Percentiles rank a stretch among this genome's conserved stretches.
phyloP scores from a whole-genome alignment of 1,140 invertebrate species.

The Antheraea mylitta region DNA sequence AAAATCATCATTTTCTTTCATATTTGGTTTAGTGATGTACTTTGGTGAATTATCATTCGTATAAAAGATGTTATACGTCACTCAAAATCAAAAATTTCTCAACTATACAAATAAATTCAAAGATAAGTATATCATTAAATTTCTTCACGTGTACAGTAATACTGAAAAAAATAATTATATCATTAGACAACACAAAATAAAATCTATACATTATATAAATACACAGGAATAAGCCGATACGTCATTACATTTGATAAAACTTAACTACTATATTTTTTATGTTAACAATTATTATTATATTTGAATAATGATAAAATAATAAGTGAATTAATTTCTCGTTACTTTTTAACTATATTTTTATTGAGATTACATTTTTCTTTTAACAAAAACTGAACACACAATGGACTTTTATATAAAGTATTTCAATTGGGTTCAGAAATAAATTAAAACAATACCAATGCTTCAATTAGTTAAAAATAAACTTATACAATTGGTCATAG shows the following conservation, averaged over 20 bases:
- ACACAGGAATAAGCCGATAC: not conserved
- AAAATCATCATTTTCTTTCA: not conserved
- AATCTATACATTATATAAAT: constrained; percentile 7
- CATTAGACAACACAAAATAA: constrained; percentile 8
- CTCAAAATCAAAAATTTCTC: not conserved
- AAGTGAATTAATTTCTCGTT: too few relatives aligned
- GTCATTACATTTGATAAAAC: not conserved
- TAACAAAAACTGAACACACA: too few relatives aligned
- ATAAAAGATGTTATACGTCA: not conserved
- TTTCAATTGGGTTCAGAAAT: too few relatives aligned
- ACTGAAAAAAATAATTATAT: not conserved
- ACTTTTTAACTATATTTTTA: too few relatives aligned
- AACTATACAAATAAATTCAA: too few relatives aligned
- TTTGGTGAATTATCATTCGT: not conserved
- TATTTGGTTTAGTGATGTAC: constrained; percentile 1
- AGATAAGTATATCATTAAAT: too few relatives aligned
- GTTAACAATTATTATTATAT: constrained; percentile 7
- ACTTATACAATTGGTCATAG: not conserved
- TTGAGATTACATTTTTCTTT: too few relatives aligned
- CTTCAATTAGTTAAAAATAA: not conserved
- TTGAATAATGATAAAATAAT: not conserved
- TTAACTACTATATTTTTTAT: not conserved
- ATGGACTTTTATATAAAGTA: too few relatives aligned
- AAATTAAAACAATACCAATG: too few relatives aligned
- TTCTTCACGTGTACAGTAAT: not conserved